These are phyloP conservation scores for Girardinus metallicus DNA, from an alignment of 2,797 vertebrate species.

Conservation along the genomic window DNA sequence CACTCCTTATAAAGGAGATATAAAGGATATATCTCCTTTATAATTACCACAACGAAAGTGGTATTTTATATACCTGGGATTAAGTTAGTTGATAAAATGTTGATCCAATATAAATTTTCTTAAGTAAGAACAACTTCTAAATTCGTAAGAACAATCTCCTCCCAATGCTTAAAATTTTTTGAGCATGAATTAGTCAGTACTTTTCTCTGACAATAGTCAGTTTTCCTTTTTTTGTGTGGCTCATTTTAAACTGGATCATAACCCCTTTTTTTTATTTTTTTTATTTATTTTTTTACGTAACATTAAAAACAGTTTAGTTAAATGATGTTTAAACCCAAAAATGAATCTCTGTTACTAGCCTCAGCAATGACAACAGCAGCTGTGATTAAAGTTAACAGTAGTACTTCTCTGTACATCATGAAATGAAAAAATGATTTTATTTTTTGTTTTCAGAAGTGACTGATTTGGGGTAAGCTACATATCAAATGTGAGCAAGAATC, in stretches of 20 bases:
- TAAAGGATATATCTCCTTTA: background rate
- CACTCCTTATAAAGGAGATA: too few species aligned
- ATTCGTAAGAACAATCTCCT: background rate
- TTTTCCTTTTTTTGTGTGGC: background rate
- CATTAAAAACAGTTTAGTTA: background rate
- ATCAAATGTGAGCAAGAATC: constrained; percentile 50
- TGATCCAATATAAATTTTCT: background rate
- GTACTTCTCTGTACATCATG: constrained; percentile 23
- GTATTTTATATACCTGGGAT: background rate
- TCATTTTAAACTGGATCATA: background rate
- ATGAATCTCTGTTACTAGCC: constrained; percentile 22
- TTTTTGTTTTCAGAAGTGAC: constrained; percentile 55
- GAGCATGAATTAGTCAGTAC: background rate
- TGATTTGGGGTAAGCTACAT: constrained; percentile 54
- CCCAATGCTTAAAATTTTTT: background rate
- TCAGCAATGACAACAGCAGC: constrained; percentile 15
- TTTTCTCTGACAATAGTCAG: background rate
- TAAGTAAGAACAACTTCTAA: background rate
- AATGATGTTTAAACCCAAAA: constrained; percentile 22
- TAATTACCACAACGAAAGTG: background rate
- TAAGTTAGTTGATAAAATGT: background rate
- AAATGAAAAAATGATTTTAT: constrained; percentile 13
- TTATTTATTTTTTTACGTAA: background rate
- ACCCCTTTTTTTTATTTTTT: background rate
- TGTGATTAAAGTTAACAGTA: constrained; percentile 31